Evolutionary conservation across 2,888 invertebrate species (phyloP), one percentile per base, ranked within the genome.

Genomic region (Apamea epomidion): DNA sequence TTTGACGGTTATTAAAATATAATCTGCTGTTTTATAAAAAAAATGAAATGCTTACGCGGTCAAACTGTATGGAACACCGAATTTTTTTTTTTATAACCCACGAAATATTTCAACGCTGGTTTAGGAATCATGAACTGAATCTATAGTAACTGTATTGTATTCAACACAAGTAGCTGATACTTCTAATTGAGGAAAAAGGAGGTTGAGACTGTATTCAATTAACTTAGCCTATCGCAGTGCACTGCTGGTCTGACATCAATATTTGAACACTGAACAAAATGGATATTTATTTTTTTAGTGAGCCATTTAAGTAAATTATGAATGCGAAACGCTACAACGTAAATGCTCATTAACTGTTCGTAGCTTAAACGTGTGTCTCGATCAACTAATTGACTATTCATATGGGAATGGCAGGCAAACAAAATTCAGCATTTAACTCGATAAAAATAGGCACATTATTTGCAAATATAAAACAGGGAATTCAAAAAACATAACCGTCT

Each of bases 161-260:
- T 48, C 2, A 48, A 48, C 29, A 65, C 71, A 68, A 80, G 88
- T 85, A 90, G 85, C 79, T 83, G 58, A 74, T 75, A 64, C 67
- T 78, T 62, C n/a, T 76, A 60, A 81, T 85, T 78, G 70, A n/a
- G n/a, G n/a, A n/a, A 58, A 42, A 48, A 18, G 10, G 8, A 16
- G 10, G 32, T 21, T 70, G 12, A 37, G n/a, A 5, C 25, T 21
- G 29, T 21, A 21, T 42, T 29, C 14, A 16, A 32, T 45, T 12
- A 21, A 69, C 21, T 69, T 6, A 6, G 6, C 0, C 18, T 29
- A 21, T 45, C 45, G 10, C n/a, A 21, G n/a, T 18, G 16, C n/a
- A 18, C 5, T 45, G n/a, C 42, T 69, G 18, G 0, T 18, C 16
- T 5, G 1, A 8, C 54, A 10, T 14, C 1, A 12, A 37, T n/a